Evolutionary conservation across 2,888 invertebrate genomes (phyloP), one percentile per base, ranked within the genome.

Genomic region (Microctonus brassicae): DNA sequence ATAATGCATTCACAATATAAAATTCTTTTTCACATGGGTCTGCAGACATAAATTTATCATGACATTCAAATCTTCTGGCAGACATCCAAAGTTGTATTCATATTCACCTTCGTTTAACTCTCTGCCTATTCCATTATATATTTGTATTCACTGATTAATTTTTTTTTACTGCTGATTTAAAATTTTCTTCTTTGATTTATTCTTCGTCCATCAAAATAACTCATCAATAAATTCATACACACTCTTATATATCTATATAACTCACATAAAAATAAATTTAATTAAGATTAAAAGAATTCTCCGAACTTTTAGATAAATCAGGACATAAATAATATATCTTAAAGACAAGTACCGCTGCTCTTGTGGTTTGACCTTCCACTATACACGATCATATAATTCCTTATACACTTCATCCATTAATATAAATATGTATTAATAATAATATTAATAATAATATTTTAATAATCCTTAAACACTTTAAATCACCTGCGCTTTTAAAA

Each of bases 251-350:
- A n/a, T n/a, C n/a, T n/a, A n/a, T 5, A 20, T 17, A 47, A 47
- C 47, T 6, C 47, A 47, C 17, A 17, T 47, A 47, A 82, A 82
- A 82, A 84, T 84, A 85, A 84, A 86, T 86, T 87, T 85, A 84
- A 87, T 86, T 86, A 84, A 84, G 84, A 85, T 86, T 86, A 86
- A 83, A 33, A 29, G 80, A 83, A 84, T 86, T 87, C 85, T 76
- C 70, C 73, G 85, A 86, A 86, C 61, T 74, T 75, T 68, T 47
- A 47, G 33, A 65, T 47, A 65, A 66, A n/a, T 60, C 65, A 47
- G 66, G 52, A 60, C 47, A 47, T 47, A 47, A n/a, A n/a, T n/a
- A 47, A 47, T 47, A 17, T 47, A 17, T 47, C 47, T 29, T 61
- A 24, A 24, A 68, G 68, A 65, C 83, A 79, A 82, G 81, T 83